Evolutionary conservation across 2,113 vertebrate genomes (phyloP).

Genomic region (Entosphenus tridentatus): DNA sequence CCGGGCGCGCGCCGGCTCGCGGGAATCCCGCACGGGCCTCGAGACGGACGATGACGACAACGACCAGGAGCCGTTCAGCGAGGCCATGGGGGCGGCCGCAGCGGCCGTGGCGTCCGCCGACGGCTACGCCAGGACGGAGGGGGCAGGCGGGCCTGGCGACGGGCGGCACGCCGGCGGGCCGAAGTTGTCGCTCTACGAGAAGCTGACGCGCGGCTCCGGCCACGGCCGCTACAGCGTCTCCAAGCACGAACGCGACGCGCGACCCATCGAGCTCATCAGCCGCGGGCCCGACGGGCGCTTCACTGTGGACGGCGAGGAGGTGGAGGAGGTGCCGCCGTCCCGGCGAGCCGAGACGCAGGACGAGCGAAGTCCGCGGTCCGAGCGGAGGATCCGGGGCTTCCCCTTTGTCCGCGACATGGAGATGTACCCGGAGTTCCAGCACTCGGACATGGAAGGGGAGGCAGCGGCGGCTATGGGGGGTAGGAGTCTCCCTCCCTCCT

Average conservation of each 20-base stretch:
- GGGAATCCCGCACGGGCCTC: too few relatives aligned
- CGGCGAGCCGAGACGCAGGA: neutral
- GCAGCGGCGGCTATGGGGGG: slow-evolving; percentile 47
- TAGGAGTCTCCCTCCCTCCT: slow-evolving; percentile 65
- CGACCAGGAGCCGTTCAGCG: too few relatives aligned
- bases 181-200: slow-evolving; percentile 87
- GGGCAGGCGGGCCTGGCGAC: too few relatives aligned
- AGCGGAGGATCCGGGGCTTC: slow-evolving; percentile 73
- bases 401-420: slow-evolving; percentile 94
- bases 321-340: slow-evolving; percentile 43
- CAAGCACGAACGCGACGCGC: slow-evolving; percentile 58
- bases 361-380: too few relatives aligned
- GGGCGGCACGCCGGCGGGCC: too few relatives aligned
- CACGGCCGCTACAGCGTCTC: slow-evolving; percentile 95
- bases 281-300: slow-evolving; percentile 84
- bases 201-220: slow-evolving; percentile 90
- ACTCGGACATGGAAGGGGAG: slow-evolving; percentile 89
- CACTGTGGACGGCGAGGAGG: slow-evolving; percentile 29
- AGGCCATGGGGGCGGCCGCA: too few relatives aligned
- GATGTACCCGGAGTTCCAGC: slow-evolving; percentile 94
- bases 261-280: slow-evolving; percentile 87
- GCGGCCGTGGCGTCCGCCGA: too few relatives aligned
- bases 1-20: too few relatives aligned
- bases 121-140: too few relatives aligned
- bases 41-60: too few relatives aligned